Evolutionary conservation across 2,888 invertebrate species (phyloP).

Genomic region (Nasonovia ribisnigri): DNA sequence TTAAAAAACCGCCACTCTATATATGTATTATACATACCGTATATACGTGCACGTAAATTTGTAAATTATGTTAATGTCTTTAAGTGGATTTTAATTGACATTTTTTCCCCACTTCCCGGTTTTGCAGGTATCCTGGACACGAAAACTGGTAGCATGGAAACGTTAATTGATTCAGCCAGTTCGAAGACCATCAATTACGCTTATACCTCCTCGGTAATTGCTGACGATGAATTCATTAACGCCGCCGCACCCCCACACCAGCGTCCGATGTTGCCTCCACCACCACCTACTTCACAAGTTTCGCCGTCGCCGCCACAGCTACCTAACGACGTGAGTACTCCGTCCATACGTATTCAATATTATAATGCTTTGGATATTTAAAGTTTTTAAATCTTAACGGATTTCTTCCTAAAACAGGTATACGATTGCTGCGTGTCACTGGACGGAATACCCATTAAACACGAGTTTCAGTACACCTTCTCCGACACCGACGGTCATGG

Average conservation of each 20-base stretch:
- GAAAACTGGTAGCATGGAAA: slow-evolving; percentile 61
- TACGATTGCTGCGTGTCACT: slow-evolving; percentile 59
- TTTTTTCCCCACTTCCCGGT: slow-evolving; percentile 11
- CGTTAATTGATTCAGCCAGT: slow-evolving; percentile 57
- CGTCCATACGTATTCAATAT: background rate
- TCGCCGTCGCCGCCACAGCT: background rate
- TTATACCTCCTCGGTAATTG: slow-evolving; percentile 48
- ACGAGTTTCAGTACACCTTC: slow-evolving; percentile 55
- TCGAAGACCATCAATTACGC: slow-evolving; percentile 58
- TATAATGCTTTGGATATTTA: background rate
- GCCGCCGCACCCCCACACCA: slow-evolving; percentile 18
- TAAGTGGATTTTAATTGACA: slow-evolving; percentile 64
- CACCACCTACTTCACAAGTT: slow-evolving; percentile 24
- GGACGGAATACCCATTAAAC: slow-evolving; percentile 60
- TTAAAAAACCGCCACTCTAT: slow-evolving; percentile 13
- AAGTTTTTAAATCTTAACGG: background rate
- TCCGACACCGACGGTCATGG: slow-evolving; percentile 45
- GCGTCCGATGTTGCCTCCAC: slow-evolving; percentile 55
- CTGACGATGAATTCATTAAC: slow-evolving; percentile 56
- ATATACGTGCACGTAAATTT: slow-evolving; percentile 48
- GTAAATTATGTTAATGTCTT: slow-evolving; percentile 59
- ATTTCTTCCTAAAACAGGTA: slow-evolving; percentile 3
- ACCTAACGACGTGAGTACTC: slow-evolving; percentile 45
- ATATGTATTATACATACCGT: background rate
- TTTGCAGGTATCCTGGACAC: slow-evolving; percentile 60